phyloP scores from a whole-genome alignment of 2,797 vertebrate genomes.

The Falco columbarius region DNA sequence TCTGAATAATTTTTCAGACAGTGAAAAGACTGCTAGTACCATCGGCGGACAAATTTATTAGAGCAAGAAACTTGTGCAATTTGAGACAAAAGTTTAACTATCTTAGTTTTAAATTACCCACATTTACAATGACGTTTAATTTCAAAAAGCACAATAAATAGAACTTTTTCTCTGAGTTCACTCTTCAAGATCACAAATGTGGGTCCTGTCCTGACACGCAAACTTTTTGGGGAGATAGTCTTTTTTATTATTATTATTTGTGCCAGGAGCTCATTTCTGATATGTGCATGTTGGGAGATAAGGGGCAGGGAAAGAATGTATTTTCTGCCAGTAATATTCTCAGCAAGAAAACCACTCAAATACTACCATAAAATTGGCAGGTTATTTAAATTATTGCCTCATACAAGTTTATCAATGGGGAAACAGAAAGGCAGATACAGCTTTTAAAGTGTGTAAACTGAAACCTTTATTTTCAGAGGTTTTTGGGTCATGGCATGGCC shows the following conservation, averaged over 20 bases:
- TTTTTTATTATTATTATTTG: background rate
- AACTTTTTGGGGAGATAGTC: background rate
- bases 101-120: background rate
- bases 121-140: background rate
- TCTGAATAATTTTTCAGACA: background rate
- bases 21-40: background rate
- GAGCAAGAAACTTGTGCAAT: background rate
- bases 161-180: background rate
- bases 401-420: background rate
- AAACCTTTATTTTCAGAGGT: background rate
- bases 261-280: conserved; percentile 1
- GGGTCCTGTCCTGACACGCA: background rate
- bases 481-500: background rate
- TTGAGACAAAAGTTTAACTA: background rate
- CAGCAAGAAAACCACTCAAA: background rate
- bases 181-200: background rate
- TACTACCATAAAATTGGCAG: background rate
- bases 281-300: background rate
- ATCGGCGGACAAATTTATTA: background rate
- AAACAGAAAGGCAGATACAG: background rate
- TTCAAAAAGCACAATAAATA: background rate
- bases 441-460: background rate
- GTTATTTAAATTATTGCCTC: conserved; percentile 8
- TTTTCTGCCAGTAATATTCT: background rate
- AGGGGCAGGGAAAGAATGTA: background rate